Conservation (phyloP, 2,888 invertebrate species). For the Mythimna vitellina region DNA sequence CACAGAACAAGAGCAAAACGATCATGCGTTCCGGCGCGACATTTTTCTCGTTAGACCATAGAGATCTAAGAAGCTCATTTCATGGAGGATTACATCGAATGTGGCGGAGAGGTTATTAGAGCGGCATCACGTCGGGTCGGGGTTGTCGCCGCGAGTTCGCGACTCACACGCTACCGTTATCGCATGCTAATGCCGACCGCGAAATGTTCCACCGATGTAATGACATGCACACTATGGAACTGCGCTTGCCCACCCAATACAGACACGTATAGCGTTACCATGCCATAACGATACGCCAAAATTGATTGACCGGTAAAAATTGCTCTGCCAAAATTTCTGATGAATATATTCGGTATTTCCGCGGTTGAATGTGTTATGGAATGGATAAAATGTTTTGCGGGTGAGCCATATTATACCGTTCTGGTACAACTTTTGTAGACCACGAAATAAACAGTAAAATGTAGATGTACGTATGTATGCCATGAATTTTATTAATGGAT, state of each 20-base stretch:
- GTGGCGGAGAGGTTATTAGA: constrained; percentile 70
- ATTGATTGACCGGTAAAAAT: constrained; percentile 66
- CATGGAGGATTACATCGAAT: constrained; percentile 58
- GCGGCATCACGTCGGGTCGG: constrained; percentile 63
- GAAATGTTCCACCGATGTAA: constrained; percentile 81
- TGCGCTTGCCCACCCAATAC: constrained; percentile 62
- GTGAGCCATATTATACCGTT: constrained; percentile 34
- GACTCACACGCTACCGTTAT: constrained; percentile 80
- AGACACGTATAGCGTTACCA: constrained; percentile 65
- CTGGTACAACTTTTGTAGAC: constrained; percentile 39
- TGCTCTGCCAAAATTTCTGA: constrained; percentile 48
- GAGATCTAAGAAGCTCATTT: constrained; percentile 58
- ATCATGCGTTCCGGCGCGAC: constrained; percentile 73
- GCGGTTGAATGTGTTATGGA: constrained; percentile 46
- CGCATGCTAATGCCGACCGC: constrained; percentile 84
- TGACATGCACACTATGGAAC: constrained; percentile 78
- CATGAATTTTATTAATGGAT: neutral
- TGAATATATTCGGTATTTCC: constrained; percentile 40
- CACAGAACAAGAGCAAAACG: constrained; percentile 68
- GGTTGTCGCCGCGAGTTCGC: constrained; percentile 63
- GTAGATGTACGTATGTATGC: constrained; percentile 12
- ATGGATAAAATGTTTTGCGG: constrained; percentile 43
- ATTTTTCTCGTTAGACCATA: constrained; percentile 73
- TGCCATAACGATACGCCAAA: constrained; percentile 58
- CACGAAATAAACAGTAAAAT: constrained; percentile 53